These are phyloP conservation scores for Clytia hemisphaerica DNA, from an alignment of 30 jellyfish, hydroid and myxozoan genomes.

Conservation along the genomic window DNA sequence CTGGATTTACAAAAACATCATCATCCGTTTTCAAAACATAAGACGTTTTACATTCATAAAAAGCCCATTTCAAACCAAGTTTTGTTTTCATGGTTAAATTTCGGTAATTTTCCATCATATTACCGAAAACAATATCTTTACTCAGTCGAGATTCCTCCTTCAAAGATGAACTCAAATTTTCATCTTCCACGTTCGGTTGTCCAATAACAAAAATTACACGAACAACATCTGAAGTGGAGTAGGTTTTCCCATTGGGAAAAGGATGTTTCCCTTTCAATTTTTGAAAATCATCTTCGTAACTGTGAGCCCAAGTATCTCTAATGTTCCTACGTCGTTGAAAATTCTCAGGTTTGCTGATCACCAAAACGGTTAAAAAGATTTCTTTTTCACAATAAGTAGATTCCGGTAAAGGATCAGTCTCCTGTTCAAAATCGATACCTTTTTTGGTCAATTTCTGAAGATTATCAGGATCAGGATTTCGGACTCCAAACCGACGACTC, in stretches of 20 bases:
- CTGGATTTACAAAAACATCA: slow-evolving; percentile 77
- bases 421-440: slow-evolving; percentile 29
- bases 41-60: slow-evolving; percentile 46
- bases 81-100: slow-evolving; percentile 71
- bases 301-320: slow-evolving; percentile 70
- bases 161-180: slow-evolving; percentile 4
- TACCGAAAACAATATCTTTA: slow-evolving; percentile 81
- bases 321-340: slow-evolving; percentile 51
- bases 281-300: slow-evolving; percentile 20
- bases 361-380: slow-evolving; percentile 49
- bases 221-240: slow-evolving; percentile 27
- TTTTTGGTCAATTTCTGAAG: slow-evolving; percentile 20
- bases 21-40: slow-evolving; percentile 82
- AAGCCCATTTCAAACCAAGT: slow-evolving; percentile 87
- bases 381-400: slow-evolving; percentile 50
- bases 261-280: neutral
- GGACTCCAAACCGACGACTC: no score
- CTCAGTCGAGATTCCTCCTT: slow-evolving; percentile 38
- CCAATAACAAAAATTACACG: slow-evolving; percentile 69
- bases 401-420: slow-evolving; percentile 58
- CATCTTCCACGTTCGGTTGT: slow-evolving; percentile 15
- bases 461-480: no score
- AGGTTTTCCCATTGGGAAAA: slow-evolving; percentile 2
- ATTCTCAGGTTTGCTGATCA: slow-evolving; percentile 59
- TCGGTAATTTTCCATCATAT: slow-evolving; percentile 60